phyloP scores from a whole-genome alignment of 2,797 vertebrate genomes.

The Gallinago solitaria region DNA sequence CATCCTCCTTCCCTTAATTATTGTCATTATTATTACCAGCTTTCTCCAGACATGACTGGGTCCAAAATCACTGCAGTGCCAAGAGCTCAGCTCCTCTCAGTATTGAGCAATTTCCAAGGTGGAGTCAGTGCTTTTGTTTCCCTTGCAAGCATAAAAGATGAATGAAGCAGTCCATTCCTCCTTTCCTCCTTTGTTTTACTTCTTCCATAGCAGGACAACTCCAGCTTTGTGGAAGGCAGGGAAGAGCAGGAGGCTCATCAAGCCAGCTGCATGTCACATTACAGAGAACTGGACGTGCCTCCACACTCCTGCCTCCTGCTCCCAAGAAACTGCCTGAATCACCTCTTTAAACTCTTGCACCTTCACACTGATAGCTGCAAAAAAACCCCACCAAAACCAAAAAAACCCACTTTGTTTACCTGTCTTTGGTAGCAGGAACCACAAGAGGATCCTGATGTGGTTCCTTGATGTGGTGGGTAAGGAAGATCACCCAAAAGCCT shows the following conservation, averaged over 20 bases:
- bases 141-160: not conserved
- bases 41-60: not conserved
- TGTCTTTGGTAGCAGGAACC: not conserved
- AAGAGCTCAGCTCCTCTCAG: not conserved
- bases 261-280: not conserved
- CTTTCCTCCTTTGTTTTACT: not conserved
- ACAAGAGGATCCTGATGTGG: not conserved
- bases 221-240: not conserved
- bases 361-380: not conserved
- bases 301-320: not conserved
- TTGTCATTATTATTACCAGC: not conserved
- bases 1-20: not conserved
- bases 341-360: not conserved
- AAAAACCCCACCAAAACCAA: no score
- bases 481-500: not conserved
- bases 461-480: not conserved
- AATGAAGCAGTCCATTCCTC: not conserved
- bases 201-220: not conserved
- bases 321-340: not conserved
- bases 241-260: not conserved
- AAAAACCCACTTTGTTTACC: not conserved
- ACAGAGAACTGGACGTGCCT: accelerated
- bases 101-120: not conserved
- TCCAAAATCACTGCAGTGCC: not conserved
- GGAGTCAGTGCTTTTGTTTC: not conserved